These are phyloP conservation scores for Spea hammondii DNA, from an alignment of 2,797 vertebrate genomes.

Conservation along the genomic window DNA sequence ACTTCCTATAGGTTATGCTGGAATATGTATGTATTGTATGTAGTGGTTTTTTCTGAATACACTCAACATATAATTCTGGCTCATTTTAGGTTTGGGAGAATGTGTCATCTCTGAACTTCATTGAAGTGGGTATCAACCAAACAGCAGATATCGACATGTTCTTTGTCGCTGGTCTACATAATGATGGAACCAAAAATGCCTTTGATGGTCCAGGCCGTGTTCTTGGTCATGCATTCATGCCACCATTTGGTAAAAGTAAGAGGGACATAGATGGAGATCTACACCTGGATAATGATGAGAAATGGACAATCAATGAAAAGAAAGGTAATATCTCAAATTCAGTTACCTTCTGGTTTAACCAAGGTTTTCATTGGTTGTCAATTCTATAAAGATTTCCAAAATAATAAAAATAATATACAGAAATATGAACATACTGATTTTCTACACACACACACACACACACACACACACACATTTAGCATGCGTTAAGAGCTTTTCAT, in stretches of 20 bases:
- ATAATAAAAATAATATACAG: no score
- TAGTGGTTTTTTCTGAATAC: no score
- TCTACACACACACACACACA: no score
- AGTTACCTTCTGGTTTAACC: no score
- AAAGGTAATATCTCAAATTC: slow-evolving; percentile 22
- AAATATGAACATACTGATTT: no score
- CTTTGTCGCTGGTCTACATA: slow-evolving; percentile 44
- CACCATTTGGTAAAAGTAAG: slow-evolving; percentile 28
- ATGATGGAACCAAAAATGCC: slow-evolving; percentile 28
- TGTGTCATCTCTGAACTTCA: slow-evolving; percentile 25
- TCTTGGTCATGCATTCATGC: slow-evolving; percentile 47
- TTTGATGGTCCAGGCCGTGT: slow-evolving; percentile 48
- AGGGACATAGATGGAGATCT: slow-evolving; percentile 40
- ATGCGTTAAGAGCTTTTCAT: no score
- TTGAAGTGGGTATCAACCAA: slow-evolving; percentile 29
- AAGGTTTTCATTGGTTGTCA: no score
- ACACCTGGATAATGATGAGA: slow-evolving; percentile 49
- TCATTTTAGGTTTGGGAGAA: slow-evolving; percentile 38
- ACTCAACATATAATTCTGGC: no score
- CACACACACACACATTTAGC: no score
- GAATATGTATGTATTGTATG: no score
- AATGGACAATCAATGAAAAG: slow-evolving; percentile 46
- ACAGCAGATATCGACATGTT: slow-evolving; percentile 47
- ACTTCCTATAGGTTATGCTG: no score
- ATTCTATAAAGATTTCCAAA: no score